Evolutionary conservation across 1,140 invertebrate species (phyloP).

Genomic region (Dolichoris vasculosae): DNA sequence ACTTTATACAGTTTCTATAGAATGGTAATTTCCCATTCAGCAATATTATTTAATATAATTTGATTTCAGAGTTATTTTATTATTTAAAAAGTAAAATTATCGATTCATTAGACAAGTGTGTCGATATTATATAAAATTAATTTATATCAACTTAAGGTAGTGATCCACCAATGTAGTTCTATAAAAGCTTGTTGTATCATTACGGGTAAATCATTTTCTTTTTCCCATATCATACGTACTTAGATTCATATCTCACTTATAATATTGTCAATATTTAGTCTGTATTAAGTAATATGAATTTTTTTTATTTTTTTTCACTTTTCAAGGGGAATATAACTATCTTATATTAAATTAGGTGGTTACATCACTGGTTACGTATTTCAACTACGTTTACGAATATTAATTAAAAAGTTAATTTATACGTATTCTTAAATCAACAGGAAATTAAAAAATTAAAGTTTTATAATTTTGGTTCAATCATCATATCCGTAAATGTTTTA

Average conservation of each 20-base stretch:
- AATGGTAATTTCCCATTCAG: too few relatives aligned
- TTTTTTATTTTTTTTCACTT: background rate
- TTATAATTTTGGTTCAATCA: too few relatives aligned
- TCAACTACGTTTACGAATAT: background rate
- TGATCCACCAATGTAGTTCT: background rate
- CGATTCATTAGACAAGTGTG: too few relatives aligned
- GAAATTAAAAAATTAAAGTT: background rate
- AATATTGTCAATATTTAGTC: background rate
- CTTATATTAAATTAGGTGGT: background rate
- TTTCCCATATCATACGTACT: background rate
- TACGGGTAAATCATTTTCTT: background rate
- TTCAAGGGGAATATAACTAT: background rate
- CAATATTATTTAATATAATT: too few relatives aligned
- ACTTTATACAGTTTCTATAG: too few relatives aligned
- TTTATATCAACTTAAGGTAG: too few relatives aligned
- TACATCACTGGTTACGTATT: background rate
- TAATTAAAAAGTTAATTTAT: background rate
- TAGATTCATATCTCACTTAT: background rate
- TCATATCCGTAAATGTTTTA: too few relatives aligned
- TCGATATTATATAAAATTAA: too few relatives aligned
- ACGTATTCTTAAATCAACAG: background rate
- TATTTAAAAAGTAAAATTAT: too few relatives aligned
- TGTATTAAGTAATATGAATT: background rate
- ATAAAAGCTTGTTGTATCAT: background rate
- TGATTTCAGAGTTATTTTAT: too few relatives aligned